phyloP scores from a whole-genome alignment of 2,113 vertebrate species.

The Rhynchopsitta pachyrhyncha region DNA sequence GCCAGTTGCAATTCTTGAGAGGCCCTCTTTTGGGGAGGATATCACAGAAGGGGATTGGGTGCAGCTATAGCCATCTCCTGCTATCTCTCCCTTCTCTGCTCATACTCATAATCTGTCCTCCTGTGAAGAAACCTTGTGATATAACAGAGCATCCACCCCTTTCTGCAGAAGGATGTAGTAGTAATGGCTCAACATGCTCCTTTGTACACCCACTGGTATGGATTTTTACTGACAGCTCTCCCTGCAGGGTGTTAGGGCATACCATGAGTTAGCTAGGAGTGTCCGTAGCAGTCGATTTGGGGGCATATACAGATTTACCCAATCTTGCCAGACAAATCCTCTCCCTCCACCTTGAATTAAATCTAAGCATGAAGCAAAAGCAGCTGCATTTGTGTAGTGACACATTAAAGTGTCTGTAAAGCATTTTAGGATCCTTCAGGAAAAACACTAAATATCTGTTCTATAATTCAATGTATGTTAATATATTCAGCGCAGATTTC shows the following conservation, averaged over 20 bases:
- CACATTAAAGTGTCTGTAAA: background rate
- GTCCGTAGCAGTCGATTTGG: fast-evolving
- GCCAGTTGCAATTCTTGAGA: background rate
- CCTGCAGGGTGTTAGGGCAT: background rate
- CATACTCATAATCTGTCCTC: background rate
- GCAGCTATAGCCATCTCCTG: background rate
- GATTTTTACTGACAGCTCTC: background rate
- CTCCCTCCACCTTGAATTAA: background rate
- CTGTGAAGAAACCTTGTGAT: background rate
- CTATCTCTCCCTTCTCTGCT: background rate
- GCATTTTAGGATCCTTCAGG: slow-evolving; percentile 38
- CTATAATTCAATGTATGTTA: slow-evolving; percentile 13
- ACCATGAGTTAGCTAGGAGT: background rate
- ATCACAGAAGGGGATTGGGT: background rate
- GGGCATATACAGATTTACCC: background rate
- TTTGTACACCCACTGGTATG: background rate
- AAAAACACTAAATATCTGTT: slow-evolving; percentile 42
- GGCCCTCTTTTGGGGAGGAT: background rate
- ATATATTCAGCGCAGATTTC: slow-evolving; percentile 13
- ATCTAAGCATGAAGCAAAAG: background rate
- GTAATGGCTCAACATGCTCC: background rate
- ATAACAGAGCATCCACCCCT: background rate
- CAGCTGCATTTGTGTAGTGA: background rate
- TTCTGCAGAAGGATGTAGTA: background rate
- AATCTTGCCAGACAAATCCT: background rate